These are phyloP conservation scores for Agriopis aurantiaria DNA, from an alignment of 2,888 invertebrate genomes.

Conservation along the genomic window DNA sequence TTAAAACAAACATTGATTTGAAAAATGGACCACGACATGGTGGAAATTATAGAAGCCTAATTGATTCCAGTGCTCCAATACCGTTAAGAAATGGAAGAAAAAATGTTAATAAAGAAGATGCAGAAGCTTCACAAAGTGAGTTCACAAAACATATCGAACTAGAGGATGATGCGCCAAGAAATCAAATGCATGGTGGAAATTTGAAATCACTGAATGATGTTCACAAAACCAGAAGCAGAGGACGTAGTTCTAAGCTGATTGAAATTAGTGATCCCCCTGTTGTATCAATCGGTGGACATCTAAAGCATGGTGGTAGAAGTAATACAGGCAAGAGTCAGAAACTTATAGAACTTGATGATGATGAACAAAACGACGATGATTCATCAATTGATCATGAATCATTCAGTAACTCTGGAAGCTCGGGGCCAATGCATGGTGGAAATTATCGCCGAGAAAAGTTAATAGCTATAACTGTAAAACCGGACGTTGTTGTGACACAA, in stretches of 20 bases:
- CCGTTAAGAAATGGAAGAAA: conserved; percentile 22
- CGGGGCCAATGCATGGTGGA: conserved; percentile 74
- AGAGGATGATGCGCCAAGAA: conserved; percentile 48
- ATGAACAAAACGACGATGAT: conserved; percentile 59
- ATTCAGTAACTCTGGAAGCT: conserved; percentile 54
- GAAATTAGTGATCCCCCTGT: conserved; percentile 56
- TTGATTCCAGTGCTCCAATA: conserved; percentile 45
- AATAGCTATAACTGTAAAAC: conserved; percentile 49
- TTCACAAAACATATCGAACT: conserved; percentile 60
- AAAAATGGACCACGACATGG: conserved; percentile 75
- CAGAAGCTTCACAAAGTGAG: conserved; percentile 69
- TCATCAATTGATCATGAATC: conserved; percentile 51
- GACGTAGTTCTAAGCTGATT: conserved; percentile 60
- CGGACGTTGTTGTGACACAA: conserved; percentile 43
- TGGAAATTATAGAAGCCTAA: conserved; percentile 75
- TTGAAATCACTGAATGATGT: conserved; percentile 54
- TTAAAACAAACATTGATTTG: conserved; percentile 68
- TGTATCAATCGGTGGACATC: conserved; percentile 62
- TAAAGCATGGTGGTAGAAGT: conserved; percentile 53
- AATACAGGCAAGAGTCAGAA: conserved; percentile 59
- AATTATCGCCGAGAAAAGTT: conserved; percentile 76
- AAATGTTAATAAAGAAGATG: conserved; percentile 48
- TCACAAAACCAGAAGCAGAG: conserved; percentile 50
- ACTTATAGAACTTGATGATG: conserved; percentile 67
- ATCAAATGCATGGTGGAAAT: conserved; percentile 57